These are phyloP conservation scores for Crotalus helleri DNA, from an alignment of 2,113 vertebrate genomes.

Conservation along the genomic window DNA sequence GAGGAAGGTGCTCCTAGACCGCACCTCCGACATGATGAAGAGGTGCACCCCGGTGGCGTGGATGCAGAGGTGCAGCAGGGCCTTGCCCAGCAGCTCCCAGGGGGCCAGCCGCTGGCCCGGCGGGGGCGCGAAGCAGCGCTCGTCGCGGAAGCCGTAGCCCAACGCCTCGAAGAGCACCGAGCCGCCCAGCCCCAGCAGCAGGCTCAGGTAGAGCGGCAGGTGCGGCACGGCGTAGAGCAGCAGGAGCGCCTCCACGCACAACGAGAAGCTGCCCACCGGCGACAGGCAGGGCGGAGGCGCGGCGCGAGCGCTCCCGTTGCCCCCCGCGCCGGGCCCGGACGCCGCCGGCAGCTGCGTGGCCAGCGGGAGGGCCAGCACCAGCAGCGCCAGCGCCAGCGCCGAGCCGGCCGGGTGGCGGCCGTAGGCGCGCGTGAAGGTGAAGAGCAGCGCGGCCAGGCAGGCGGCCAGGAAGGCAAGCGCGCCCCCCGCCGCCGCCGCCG, in stretches of 20 bases:
- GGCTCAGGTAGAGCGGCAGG: slow-evolving; percentile 89
- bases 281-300: neutral
- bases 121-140: slow-evolving; percentile 35
- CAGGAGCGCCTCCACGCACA: slow-evolving; percentile 92
- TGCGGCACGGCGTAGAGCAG: slow-evolving; percentile 95
- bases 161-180: slow-evolving; percentile 90
- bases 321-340: neutral
- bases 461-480: slow-evolving; percentile 79
- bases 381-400: slow-evolving; percentile 81
- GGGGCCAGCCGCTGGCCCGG: slow-evolving; percentile 49
- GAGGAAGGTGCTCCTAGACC: slow-evolving; percentile 94
- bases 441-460: slow-evolving; percentile 81
- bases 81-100: slow-evolving; percentile 86
- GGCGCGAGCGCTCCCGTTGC: neutral
- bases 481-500: slow-evolving; percentile 37
- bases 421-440: slow-evolving; percentile 90
- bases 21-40: slow-evolving; percentile 96
- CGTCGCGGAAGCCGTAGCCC: slow-evolving; percentile 79
- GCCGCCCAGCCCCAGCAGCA: slow-evolving; percentile 86
- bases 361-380: slow-evolving; percentile 86
- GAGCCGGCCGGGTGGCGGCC: slow-evolving; percentile 82
- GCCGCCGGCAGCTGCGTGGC: slow-evolving; percentile 82
- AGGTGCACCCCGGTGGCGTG: slow-evolving; percentile 92
- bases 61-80: slow-evolving; percentile 89
- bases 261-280: slow-evolving; percentile 88